Evolutionary conservation across 2,113 vertebrate genomes (phyloP).

Genomic region (Psittacara wagleri): DNA sequence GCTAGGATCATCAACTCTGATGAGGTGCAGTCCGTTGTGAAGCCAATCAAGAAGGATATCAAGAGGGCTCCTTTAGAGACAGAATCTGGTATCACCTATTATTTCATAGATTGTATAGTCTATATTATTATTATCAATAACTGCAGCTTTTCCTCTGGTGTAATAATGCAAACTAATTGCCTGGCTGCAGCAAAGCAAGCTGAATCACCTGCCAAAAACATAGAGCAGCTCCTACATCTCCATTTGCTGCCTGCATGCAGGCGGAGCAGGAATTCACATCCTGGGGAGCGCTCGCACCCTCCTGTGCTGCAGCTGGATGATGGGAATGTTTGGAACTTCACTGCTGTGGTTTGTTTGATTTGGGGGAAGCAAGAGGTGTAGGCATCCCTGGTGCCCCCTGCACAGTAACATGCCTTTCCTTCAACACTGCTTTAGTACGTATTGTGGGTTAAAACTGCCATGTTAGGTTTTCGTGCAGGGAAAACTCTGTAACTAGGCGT

Average conservation of each 20-base stretch:
- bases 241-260: not conserved
- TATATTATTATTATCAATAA: too few species aligned
- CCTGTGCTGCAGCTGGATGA: not conserved
- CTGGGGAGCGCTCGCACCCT: not conserved
- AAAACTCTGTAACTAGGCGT: not conserved
- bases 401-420: conserved; percentile 7
- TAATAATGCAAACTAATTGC: conserved; percentile 4
- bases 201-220: not conserved
- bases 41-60: too few species aligned
- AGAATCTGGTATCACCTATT: too few species aligned
- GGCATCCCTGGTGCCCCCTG: not conserved
- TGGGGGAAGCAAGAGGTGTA: not conserved
- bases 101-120: too few species aligned
- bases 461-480: not conserved
- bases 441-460: not conserved
- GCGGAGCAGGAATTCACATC: not conserved
- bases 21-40: too few species aligned
- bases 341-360: not conserved
- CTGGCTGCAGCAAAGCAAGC: not conserved
- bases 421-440: not conserved
- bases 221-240: not conserved
- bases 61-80: too few species aligned
- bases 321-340: not conserved
- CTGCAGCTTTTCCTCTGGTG: not conserved
- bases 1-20: too few species aligned